phyloP scores from a whole-genome alignment of 1,140 invertebrate species.

The Drosophila orosa region DNA sequence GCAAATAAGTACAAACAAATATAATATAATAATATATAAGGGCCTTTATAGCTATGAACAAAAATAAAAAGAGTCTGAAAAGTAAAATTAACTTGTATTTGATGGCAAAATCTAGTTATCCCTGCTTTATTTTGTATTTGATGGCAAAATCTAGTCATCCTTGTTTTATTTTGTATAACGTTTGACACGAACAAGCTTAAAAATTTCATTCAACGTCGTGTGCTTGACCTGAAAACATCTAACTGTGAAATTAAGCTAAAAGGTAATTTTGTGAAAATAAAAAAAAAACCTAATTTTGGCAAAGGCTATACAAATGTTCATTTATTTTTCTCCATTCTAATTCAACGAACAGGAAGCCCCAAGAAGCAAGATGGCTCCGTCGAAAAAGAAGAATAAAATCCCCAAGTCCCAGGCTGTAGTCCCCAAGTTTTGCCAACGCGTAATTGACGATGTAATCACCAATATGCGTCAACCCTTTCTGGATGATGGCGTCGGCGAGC shows the following conservation, averaged over 20 bases:
- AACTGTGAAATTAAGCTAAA: background rate
- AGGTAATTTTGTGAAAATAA: background rate
- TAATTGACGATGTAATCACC: background rate
- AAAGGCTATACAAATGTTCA: no score
- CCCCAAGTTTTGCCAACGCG: background rate
- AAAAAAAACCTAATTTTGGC: background rate
- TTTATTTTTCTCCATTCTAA: background rate
- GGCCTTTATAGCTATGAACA: background rate
- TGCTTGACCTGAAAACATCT: background rate
- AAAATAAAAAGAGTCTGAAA: background rate
- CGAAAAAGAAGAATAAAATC: background rate
- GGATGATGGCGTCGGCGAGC: conserved; percentile 5
- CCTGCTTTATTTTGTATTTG: background rate
- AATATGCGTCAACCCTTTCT: conserved; percentile 6
- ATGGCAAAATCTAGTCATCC: background rate
- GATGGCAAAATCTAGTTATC: background rate
- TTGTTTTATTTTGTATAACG: background rate
- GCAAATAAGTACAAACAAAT: background rate
- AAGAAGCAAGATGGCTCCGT: background rate
- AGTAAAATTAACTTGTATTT: background rate
- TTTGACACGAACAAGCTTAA: background rate
- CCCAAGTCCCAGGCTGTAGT: background rate
- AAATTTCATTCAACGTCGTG: background rate
- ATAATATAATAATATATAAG: background rate
- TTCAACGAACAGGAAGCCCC: background rate